Evolutionary conservation across 2,888 invertebrate genomes (phyloP), one percentile per base, ranked within the genome.

Genomic region (Ypsolopha sequella): DNA sequence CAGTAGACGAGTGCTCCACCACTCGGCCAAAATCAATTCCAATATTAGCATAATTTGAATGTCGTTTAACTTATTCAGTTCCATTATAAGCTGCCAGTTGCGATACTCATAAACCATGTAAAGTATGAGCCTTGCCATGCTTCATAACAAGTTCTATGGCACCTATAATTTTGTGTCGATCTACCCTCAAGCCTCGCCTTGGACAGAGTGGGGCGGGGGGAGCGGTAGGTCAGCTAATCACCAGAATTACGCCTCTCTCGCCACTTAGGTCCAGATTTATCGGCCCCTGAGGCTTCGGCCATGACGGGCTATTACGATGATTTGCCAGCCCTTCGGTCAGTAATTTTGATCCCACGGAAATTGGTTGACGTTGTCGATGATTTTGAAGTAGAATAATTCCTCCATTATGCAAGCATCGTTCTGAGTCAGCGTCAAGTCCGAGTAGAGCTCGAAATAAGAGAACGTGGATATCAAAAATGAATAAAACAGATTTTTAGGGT

Each of bases 251-350:
- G 57, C 59, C 57, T 50, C 50, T 50, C 51, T 52, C 39, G 38
- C 56, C 52, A 54, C 49, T 71, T 65, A 68, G 55, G 50, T 6
- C 41, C 64, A 66, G 67, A 70, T 70, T 70, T 68, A 69, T 67
- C 55, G 55, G 51, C 55, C 58, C 66, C 66, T 48, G 58, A 46
- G 60, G 68, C 61, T 59, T 58, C 56, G 56, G 52, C 35, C 41
- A 33, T 41, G 48, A 55, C 54, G 43, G 24, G 43, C 59, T 61
- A 70, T 71, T 71, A 67, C 61, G 58, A 62, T 65, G 66, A 68
- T 66, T 66, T 60, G 64, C 55, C 59, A 56, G 61, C 56, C 60
- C 64, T 56, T 63, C 65, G 63, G 64, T 62, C 62, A 55, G 58
- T 67, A 68, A 71, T 71, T 68, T 64, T 59, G 58, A 58, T 53